Evolutionary conservation across 2,888 invertebrate species (phyloP), one percentile per base, ranked within the genome.

Genomic region (Lacanobia wlatinum): DNA sequence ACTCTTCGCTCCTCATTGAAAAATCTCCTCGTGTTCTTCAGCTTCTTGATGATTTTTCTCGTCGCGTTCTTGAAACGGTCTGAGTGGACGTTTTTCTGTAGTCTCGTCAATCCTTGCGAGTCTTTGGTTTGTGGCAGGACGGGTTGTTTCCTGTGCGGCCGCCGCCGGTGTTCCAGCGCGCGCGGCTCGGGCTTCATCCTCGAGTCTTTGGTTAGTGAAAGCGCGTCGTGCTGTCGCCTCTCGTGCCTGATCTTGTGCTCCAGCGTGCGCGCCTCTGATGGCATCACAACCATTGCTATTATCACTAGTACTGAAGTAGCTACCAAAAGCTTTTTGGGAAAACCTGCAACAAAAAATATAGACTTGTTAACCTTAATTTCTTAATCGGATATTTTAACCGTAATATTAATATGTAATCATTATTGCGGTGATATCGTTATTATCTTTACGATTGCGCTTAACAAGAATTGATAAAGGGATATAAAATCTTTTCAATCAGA

Each of bases 311-410:
- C 84, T 82, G 94, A 92, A 91, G 93, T 90, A 94, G 95, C 96
- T 93, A 95, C 93, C 92, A 96, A 93, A 91, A 96, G 95, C 95
- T 93, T 96, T 94, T 95, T 96, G 91, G 94, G 92, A 94, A 95
- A 95, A 95, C 94, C 96, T 96, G 95, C 90, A 94, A 95, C 73
- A 84, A 85, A 90, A 48, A 70, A 87, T 21, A 67, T 16, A n/a
- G 34, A 63, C 52, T 18, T 21, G 34, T 80, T 76, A 75, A 38
- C 18, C 14, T 55, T 60, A 18, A 50, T 64, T 65, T 62, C 43
- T 56, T 46, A 56, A 50, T 56, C 55, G 6, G 34, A 5, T 58
- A 46, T 56, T 48, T 18, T 40, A 55, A 78, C n/a, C 34, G 48
- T 69, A 38, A 73, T 50, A 40, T 14, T 14, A 59, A 58, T 65